Evolutionary conservation across 2,888 invertebrate species (phyloP), one percentile per base, ranked within the genome.

Genomic region (Allygus modestus): DNA sequence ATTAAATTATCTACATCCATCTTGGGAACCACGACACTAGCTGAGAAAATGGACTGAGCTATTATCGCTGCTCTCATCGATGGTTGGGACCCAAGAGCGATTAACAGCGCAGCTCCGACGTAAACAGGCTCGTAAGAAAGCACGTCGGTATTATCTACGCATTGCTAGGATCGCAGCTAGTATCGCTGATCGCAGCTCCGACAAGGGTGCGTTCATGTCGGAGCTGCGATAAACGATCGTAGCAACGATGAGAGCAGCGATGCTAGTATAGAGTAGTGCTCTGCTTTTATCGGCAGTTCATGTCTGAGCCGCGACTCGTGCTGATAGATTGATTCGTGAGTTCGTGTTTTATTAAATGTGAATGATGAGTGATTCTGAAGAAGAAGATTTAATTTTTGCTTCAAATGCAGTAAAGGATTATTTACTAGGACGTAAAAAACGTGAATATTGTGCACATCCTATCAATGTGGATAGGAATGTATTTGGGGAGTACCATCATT

Each of bases 41-140:
- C 81, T 81, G 81, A 81, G 61, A 81, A 58, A 81, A 81, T 28
- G 61, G 65, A 31, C 37, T 81, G 81, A 81, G 61, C 81, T 61
- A 81, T 61, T 61, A 61, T 81, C 61, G 33, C 61, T 81, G 81
- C 81, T 81, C 81, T 31, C 41, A 58, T 81, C 33, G 81, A 58
- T 81, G 81, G 61, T 81, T 61, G 65, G 61, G 61, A 61, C 26
- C n/a, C 61, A 61, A 37, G 4, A 37, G 9, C 9, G 37, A 37
- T 4, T 37, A 4, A 37, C 37, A 37, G 37, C 37, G 37, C 9
- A 37, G 37, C 31, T 61, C 37, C 61, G 15, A 81, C 58, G 65
- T 33, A 65, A 41, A 82, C 65, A 61, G 23, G 61, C 20, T 58
- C 79, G 43, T 73, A 31, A 41, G 43, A 75, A 43, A 41, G 20